Evolutionary conservation across 1,140 invertebrate species (phyloP).

Genomic region (Pogonomyrmex californicus): DNA sequence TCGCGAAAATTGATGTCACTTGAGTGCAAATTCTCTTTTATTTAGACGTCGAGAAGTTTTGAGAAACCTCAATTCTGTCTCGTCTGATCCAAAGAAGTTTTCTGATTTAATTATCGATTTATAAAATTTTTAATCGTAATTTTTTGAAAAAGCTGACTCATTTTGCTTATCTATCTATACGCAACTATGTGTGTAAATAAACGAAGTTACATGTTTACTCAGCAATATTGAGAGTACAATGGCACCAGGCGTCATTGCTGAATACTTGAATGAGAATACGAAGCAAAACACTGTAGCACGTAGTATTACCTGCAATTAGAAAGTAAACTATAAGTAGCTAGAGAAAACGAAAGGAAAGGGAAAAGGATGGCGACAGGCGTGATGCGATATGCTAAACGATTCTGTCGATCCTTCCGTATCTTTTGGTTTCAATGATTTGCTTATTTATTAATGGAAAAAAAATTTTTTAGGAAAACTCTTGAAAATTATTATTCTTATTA

Average conservation of each 20-base stretch:
- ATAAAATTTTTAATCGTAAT: not conserved
- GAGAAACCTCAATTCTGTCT: not conserved
- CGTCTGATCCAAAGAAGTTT: not conserved
- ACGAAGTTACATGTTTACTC: not conserved
- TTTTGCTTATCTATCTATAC: not conserved
- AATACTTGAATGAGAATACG: constrained; percentile 12
- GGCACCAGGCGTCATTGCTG: not conserved
- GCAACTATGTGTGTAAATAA: not conserved
- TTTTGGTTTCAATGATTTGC: not conserved
- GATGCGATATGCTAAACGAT: not conserved
- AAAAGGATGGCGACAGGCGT: constrained; percentile 4
- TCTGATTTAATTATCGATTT: not conserved
- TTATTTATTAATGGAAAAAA: not conserved
- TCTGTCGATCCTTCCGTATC: not conserved
- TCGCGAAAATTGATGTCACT: not conserved
- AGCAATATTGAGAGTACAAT: constrained; percentile 14
- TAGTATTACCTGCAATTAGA: constrained; percentile 49
- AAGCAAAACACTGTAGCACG: constrained; percentile 1
- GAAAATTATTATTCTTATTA: not conserved
- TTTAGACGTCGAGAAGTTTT: not conserved
- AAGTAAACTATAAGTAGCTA: constrained; percentile 28
- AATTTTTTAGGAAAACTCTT: not conserved
- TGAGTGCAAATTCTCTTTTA: not conserved
- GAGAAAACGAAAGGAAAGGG: constrained; percentile 23
- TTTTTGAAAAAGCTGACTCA: not conserved